These are phyloP conservation scores for Drosophila sturtevanti DNA, from an alignment of 1,140 invertebrate genomes.

Conservation along the genomic window DNA sequence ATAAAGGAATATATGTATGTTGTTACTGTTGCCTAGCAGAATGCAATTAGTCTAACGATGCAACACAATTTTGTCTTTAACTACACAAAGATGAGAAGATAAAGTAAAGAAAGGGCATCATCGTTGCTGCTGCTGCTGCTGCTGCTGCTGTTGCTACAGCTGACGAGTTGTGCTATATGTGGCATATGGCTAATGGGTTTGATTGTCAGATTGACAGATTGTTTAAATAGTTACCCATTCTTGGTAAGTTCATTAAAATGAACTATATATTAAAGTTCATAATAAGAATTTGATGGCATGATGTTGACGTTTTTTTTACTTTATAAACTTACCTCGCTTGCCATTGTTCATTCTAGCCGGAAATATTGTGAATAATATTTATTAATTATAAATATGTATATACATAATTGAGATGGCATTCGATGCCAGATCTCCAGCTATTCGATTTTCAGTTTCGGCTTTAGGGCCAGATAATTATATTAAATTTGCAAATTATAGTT, in stretches of 20 bases:
- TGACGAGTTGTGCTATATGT: background rate
- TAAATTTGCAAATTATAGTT: constrained; percentile 30
- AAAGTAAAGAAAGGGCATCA: constrained; percentile 5
- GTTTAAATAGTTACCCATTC: background rate
- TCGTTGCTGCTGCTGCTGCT: background rate
- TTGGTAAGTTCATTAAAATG: background rate
- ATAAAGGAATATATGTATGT: constrained; percentile 52
- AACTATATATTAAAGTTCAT: background rate
- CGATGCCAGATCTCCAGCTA: background rate
- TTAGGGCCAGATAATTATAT: constrained; percentile 7
- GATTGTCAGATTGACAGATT: constrained; percentile 8
- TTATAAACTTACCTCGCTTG: background rate
- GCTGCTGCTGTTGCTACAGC: background rate
- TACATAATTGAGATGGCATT: background rate
- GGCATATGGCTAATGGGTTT: background rate
- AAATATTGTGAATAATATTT: background rate
- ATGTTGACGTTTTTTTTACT: background rate
- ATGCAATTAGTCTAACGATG: constrained; percentile 80
- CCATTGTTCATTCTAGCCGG: background rate
- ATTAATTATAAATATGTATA: background rate
- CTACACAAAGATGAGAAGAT: constrained; percentile 56
- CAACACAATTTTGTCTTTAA: constrained; percentile 78
- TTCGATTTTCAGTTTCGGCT: constrained; percentile 4
- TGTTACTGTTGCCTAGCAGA: constrained; percentile 58
- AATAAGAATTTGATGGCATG: no score